Evolutionary conservation across 2,888 invertebrate species (phyloP), one percentile per base, ranked within the genome.

Genomic region (Hymenopus coronatus): DNA sequence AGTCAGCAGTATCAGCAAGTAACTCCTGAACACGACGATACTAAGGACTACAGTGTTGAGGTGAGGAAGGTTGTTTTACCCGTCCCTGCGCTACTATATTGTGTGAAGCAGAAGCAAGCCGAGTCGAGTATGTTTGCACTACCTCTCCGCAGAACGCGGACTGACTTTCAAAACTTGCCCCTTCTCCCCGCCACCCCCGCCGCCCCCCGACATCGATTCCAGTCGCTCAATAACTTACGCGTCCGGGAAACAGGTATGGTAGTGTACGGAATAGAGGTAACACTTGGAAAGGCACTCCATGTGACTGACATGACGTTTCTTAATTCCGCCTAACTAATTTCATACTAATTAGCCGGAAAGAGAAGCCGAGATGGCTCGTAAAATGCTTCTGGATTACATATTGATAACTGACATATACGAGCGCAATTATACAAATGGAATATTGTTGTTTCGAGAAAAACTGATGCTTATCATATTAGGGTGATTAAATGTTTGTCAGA

Each of bases 201-300:
- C 25, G 25, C 85, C 81, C 82, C 83, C 85, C 85, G 82, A 81
- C 82, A 83, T 82, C 85, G 85, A 88, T 85, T 27, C 25, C 46
- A 82, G 28, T 27, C 81, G 88, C 88, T 85, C 88, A 85, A 90
- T 89, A 90, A 89, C 90, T 90, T 88, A 90, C 87, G 83, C 90
- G 30, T 28, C 84, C 86, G 81, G 85, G 85, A 84, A 40, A 84
- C 33, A 25, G 84, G 84, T 40, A 70, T 70, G 54, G 54, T 70
- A 25, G 54, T 70, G 54, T 70, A 70, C 54, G 25, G 54, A 20
- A 25, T 70, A 20, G 54, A 70, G 54, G 54, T 25, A 70, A 70
- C 54, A 70, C 54, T 70, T 70, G 54, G 54, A 70, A 70, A 70
- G 20, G 20, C 54, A 70, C 54, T 70, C 54, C 54, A 70, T 70